A percentile compares a stretch with the other conserved stretches of the same genome.
Conservation (phyloP, 2,113 vertebrate species). For the Atractosteus spatula region DNA sequence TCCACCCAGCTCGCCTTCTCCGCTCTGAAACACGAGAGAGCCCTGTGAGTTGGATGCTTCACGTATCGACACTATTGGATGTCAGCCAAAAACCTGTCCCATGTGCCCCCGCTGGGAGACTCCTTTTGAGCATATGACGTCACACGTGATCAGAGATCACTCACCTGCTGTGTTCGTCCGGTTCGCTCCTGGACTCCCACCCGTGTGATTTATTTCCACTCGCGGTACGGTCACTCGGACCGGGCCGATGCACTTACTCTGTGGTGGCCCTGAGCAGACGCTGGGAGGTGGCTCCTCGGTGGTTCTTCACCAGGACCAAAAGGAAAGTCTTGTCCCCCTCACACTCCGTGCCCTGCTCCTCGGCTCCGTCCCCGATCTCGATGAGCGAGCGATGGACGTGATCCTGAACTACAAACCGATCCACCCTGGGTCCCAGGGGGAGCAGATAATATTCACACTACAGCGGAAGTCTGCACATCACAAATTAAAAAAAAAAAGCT, state of each 20-base stretch:
- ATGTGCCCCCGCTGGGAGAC: no score
- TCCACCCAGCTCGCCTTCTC: constrained; percentile 30
- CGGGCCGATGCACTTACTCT: constrained; percentile 19
- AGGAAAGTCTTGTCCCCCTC: constrained; percentile 23
- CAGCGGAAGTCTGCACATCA: no score
- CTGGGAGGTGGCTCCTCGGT: constrained; percentile 18
- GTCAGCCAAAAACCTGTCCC: no score
- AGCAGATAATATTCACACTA: not conserved
- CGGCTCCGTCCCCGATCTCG: constrained; percentile 21
- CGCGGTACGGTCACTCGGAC: no score
- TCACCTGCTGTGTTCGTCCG: no score
- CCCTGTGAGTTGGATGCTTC: no score
- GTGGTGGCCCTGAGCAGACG: constrained; percentile 28
- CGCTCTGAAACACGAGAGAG: constrained; percentile 14
- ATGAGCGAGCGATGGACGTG: constrained; percentile 30
- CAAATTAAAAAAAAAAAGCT: no score
- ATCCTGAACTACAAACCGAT: constrained; percentile 32
- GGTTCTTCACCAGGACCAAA: constrained; percentile 30
- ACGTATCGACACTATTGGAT: no score
- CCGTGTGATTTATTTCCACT: no score
- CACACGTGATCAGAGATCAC: no score
- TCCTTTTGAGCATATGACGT: no score
- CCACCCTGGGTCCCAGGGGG: constrained; percentile 14
- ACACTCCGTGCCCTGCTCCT: constrained; percentile 24
- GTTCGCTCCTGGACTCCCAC: no score